Conservation (phyloP, 23 tunicate species). For the Diplosoma virens region DNA sequence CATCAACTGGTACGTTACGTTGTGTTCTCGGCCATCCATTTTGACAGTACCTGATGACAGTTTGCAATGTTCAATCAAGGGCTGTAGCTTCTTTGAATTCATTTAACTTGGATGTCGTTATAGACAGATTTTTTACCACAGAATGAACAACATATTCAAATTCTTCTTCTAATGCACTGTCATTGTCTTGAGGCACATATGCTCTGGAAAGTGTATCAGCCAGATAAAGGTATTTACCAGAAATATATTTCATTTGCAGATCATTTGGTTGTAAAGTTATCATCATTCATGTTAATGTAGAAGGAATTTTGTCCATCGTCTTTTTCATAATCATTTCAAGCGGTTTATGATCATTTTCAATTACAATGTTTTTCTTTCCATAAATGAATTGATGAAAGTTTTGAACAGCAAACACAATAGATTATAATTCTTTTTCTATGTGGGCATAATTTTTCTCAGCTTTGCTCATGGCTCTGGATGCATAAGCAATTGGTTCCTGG, state of each 20-base stretch:
- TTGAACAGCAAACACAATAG: constrained; percentile 22
- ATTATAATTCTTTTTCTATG: constrained; percentile 35
- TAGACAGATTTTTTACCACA: not conserved
- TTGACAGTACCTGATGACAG: constrained; percentile 1
- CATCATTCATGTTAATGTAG: constrained; percentile 40
- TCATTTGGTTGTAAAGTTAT: constrained; percentile 38
- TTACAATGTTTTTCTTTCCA: not conserved
- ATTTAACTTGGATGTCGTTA: constrained; percentile 8
- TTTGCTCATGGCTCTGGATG: constrained; percentile 17
- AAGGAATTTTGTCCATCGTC: constrained; percentile 37
- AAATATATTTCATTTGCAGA: constrained; percentile 17
- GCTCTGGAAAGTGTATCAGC: constrained; percentile 59
- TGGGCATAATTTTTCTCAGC: constrained; percentile 42
- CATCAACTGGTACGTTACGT: not conserved
- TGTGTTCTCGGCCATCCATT: constrained; percentile 43
- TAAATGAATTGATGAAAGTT: constrained; percentile 30
- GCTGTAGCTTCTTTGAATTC: constrained; percentile 25
- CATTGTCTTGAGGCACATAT: not conserved
- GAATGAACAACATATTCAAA: constrained; percentile 24
- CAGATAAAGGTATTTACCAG: constrained; percentile 27
- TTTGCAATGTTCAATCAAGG: constrained; percentile 13
- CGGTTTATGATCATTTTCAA: constrained; percentile 56
- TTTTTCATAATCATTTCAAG: constrained; percentile 36
- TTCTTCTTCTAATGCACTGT: constrained; percentile 6
- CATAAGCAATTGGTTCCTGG: constrained; percentile 24